Percentiles rank a stretch among this genome's conserved stretches.
Evolutionary conservation across 2,888 invertebrate genomes (phyloP).

Genomic region (Alviniconcha strummeri): DNA sequence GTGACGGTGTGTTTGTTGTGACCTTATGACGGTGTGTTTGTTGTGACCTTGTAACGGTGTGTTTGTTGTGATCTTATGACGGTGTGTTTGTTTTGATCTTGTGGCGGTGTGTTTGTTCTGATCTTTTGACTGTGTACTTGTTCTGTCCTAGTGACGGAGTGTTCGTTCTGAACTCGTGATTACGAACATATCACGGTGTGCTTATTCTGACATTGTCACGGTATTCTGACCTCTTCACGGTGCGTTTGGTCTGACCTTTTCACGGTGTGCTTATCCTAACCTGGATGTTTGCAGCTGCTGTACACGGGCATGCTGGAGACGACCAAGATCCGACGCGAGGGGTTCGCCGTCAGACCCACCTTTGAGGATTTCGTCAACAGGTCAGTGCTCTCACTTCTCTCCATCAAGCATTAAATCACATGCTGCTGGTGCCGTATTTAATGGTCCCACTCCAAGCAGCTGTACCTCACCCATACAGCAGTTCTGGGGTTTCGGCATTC

Average conservation of each 20-base stretch:
- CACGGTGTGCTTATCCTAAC: neutral
- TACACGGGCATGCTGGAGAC: conserved; percentile 73
- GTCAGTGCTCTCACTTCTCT: conserved; percentile 47
- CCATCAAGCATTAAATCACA: no score
- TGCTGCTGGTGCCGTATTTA: no score
- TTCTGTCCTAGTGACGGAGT: no score
- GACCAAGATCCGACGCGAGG: conserved; percentile 69
- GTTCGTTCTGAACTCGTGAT: no score
- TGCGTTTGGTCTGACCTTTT: neutral
- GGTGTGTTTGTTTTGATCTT: neutral
- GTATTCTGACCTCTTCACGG: neutral
- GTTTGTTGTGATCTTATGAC: conserved; percentile 5
- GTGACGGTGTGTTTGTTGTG: conserved; percentile 10
- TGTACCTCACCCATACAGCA: no score
- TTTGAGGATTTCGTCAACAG: conserved; percentile 70
- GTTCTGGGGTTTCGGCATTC: no score
- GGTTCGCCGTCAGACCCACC: conserved; percentile 68
- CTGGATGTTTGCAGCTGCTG: conserved; percentile 55
- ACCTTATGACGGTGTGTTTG: no score
- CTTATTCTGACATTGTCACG: no score
- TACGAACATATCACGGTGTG: no score
- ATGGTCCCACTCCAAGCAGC: no score
- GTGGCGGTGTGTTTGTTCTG: conserved; percentile 4
- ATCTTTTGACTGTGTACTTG: no score
- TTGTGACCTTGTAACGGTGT: neutral